Conservation (phyloP, 2,113 vertebrate species). For the Rhipidura dahli region DNA sequence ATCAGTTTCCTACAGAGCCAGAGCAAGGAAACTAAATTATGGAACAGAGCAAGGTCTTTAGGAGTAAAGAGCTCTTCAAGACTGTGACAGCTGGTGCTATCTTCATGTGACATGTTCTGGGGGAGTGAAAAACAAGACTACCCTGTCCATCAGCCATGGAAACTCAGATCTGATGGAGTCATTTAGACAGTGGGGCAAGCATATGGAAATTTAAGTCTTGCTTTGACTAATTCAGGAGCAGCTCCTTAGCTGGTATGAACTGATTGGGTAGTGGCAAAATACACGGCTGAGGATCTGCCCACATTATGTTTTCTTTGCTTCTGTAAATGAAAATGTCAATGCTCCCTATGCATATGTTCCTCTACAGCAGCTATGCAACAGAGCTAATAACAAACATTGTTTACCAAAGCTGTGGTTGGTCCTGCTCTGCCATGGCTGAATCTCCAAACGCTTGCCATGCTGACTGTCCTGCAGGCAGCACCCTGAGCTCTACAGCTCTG, state of each 20-base stretch:
- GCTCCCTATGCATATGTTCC: background rate
- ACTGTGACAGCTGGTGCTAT: background rate
- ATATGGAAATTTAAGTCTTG: background rate
- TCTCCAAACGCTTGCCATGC: background rate
- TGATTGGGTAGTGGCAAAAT: background rate
- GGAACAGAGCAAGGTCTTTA: background rate
- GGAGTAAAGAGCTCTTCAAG: background rate
- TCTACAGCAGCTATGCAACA: background rate
- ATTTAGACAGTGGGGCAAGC: background rate
- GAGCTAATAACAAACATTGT: background rate
- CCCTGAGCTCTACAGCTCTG: background rate
- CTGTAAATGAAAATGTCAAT: background rate
- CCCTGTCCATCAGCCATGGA: background rate
- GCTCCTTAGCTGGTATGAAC: background rate
- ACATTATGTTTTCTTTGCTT: background rate
- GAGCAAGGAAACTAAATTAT: background rate
- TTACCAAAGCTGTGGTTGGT: background rate
- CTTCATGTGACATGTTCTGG: background rate
- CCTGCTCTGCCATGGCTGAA: background rate
- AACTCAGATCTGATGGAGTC: background rate
- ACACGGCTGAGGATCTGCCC: background rate
- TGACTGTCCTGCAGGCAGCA: background rate
- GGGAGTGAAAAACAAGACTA: background rate
- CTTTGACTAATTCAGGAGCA: background rate
- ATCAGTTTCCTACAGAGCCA: background rate